Conservation (phyloP, 2,113 vertebrate genomes). For the Cisticola juncidis region DNA sequence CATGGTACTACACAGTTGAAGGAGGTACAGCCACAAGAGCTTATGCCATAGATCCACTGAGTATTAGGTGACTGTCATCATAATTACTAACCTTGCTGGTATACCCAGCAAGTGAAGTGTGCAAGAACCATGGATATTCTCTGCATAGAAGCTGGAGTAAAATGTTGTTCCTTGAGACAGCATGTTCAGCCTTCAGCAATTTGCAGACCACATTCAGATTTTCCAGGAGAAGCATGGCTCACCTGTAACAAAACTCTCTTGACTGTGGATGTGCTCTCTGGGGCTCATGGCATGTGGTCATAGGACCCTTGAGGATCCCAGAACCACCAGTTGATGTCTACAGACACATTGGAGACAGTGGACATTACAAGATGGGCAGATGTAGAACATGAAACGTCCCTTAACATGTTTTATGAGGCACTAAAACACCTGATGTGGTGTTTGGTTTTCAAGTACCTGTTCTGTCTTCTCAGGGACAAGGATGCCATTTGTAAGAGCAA, state of each 20-base stretch:
- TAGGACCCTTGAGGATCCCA: not conserved
- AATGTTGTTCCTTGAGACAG: not conserved
- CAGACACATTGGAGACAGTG: not conserved
- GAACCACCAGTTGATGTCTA: not conserved
- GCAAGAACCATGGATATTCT: not conserved
- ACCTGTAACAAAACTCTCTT: not conserved
- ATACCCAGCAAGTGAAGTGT: not conserved
- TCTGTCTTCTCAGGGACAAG: not conserved
- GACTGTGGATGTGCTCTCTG: not conserved
- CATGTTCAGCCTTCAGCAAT: not conserved
- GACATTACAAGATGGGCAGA: not conserved
- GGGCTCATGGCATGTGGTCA: not conserved
- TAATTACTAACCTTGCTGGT: not conserved
- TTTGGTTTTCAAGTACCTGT: not conserved
- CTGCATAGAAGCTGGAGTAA: not conserved
- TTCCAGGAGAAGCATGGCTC: not conserved
- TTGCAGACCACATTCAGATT: not conserved
- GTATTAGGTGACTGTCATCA: not conserved
- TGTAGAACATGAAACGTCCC: accelerated
- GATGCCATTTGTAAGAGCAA: not conserved
- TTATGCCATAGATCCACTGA: not conserved
- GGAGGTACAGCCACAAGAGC: not conserved
- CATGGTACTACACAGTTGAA: not conserved
- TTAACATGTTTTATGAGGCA: not conserved
- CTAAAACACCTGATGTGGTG: not conserved